Conservation (phyloP, 35 echinoderm and acorn worm species). For the Ophioderma brevispina region DNA sequence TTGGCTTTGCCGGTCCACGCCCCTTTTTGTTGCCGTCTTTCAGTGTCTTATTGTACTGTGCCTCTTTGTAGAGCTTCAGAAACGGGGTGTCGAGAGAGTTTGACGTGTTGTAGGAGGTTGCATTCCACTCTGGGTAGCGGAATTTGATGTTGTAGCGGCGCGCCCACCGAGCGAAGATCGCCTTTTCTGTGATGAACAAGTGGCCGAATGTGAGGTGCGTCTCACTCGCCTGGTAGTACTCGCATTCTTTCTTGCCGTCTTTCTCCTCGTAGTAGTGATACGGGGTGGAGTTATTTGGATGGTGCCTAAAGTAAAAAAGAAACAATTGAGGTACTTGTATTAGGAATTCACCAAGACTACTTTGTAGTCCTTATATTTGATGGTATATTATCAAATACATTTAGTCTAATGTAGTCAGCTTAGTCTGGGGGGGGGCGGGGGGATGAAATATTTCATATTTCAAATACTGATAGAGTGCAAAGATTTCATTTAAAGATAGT, state of each 20-base stretch:
- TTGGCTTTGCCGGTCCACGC: conserved; percentile 31
- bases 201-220: conserved; percentile 80
- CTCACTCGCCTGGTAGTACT: conserved; percentile 91
- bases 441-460: too few species aligned
- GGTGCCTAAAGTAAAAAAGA: conserved; percentile 46
- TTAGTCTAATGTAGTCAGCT: too few species aligned
- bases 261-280: conserved; percentile 92
- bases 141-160: conserved; percentile 84
- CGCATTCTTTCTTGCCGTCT: conserved; percentile 83
- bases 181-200: conserved; percentile 97
- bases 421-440: too few species aligned
- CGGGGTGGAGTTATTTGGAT: conserved; percentile 79
- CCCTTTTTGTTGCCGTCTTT: conserved; percentile 42
- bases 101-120: conserved; percentile 62
- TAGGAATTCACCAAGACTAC: too few species aligned
- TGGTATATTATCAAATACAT: too few species aligned
- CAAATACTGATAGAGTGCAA: too few species aligned
- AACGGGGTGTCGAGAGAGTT: conserved; percentile 86
- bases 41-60: conserved; percentile 77
- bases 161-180: conserved; percentile 93
- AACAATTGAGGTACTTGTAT: too few species aligned
- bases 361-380: too few species aligned
- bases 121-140: conserved; percentile 88
- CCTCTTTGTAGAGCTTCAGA: conserved; percentile 87
- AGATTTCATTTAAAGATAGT: too few species aligned